phyloP scores from a whole-genome alignment of 1,140 invertebrate species.

The Drosophila triauraria region DNA sequence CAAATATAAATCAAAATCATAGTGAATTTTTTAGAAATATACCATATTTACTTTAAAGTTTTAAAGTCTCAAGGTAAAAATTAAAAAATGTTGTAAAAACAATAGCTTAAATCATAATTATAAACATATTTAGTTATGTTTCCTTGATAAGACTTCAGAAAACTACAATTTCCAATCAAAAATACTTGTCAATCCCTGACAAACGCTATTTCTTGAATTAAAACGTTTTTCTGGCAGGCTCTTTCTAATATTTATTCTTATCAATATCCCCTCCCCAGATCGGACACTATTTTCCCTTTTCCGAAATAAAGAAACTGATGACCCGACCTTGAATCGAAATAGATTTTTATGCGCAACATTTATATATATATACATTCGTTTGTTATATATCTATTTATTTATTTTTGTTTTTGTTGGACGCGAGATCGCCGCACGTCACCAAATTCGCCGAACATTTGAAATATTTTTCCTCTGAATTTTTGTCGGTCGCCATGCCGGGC shows the following conservation, averaged over 20 bases:
- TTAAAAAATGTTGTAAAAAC: no score
- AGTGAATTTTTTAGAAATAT: no score
- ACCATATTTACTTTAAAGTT: no score
- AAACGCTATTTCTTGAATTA: no score
- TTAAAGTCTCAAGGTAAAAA: no score
- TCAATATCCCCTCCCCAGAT: background rate
- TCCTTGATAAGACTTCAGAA: no score
- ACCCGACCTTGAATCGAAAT: slow-evolving; percentile 78
- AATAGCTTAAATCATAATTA: no score
- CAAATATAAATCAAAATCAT: no score
- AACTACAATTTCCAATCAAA: no score
- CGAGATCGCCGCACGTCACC: slow-evolving; percentile 56
- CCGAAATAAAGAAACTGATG: slow-evolving; percentile 53
- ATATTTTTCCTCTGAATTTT: slow-evolving; percentile 43
- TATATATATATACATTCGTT: slow-evolving; percentile 7
- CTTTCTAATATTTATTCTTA: slow-evolving; percentile 1
- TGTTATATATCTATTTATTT: slow-evolving; percentile 23
- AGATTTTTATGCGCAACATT: slow-evolving; percentile 72
- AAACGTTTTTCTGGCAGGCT: background rate
- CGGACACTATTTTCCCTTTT: slow-evolving; percentile 2
- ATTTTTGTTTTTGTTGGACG: slow-evolving; percentile 24
- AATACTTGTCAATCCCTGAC: no score
- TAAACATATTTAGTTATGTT: no score
- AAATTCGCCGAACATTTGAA: slow-evolving; percentile 31
- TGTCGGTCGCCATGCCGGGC: background rate